Evolutionary conservation across 2,888 invertebrate genomes (phyloP).

Genomic region (Smittia aterrima): DNA sequence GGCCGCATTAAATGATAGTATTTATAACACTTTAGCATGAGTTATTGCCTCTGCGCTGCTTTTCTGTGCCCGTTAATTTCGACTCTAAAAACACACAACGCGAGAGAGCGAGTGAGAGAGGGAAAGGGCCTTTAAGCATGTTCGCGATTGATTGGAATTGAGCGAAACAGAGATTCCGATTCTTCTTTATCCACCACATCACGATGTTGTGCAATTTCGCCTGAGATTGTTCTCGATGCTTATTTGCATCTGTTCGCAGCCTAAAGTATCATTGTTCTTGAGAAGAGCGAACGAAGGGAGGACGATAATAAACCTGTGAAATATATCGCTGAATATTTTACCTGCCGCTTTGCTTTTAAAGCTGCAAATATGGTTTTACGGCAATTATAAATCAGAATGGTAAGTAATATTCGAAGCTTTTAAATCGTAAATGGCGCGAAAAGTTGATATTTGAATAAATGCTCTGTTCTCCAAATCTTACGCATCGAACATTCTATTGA

Average conservation of each 20-base stretch:
- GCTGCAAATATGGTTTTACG: conserved; percentile 21
- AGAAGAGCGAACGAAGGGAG: neutral
- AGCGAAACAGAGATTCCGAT: neutral
- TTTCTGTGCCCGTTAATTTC: neutral
- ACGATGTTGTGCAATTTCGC: conserved; percentile 28
- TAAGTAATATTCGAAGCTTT: neutral
- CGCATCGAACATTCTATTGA: conserved; percentile 24
- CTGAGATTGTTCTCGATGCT: neutral
- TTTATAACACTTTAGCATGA: conserved; percentile 38
- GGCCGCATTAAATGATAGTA: conserved; percentile 30
- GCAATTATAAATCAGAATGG: conserved; percentile 26
- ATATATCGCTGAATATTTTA: conserved; percentile 18
- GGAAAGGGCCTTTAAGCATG: conserved; percentile 21
- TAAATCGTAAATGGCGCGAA: conserved; percentile 17
- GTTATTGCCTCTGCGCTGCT: neutral
- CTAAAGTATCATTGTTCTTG: neutral
- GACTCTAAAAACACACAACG: conserved; percentile 2
- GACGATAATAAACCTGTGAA: conserved; percentile 20
- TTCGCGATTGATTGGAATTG: neutral
- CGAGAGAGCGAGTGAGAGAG: too few relatives aligned
- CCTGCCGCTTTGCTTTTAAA: neutral
- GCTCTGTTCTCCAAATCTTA: neutral
- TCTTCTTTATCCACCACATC: conserved; percentile 11
- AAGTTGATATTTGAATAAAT: conserved; percentile 27
- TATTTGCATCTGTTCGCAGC: conserved; percentile 11